Conservation (phyloP, 2,113 vertebrate species). For the Percina caprodes region DNA sequence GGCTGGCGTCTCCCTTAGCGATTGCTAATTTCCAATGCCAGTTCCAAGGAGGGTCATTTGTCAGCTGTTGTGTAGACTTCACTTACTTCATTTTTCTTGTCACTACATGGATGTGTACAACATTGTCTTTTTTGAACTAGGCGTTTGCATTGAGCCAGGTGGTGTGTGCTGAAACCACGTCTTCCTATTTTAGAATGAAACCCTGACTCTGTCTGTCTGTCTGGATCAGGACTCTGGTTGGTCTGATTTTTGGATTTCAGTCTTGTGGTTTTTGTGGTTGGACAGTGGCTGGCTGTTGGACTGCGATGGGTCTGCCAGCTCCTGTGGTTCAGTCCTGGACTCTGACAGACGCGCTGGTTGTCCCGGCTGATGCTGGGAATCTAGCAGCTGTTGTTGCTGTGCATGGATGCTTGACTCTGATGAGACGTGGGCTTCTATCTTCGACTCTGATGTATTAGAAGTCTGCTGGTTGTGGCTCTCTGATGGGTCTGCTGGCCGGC, state of each 20-base stretch:
- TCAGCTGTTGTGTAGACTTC: too few relatives aligned
- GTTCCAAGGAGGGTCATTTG: too few relatives aligned
- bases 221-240: constrained; percentile 6
- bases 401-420: not conserved
- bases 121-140: too few relatives aligned
- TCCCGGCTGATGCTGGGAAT: not conserved
- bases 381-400: not conserved
- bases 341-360: not conserved
- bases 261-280: not conserved
- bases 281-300: not conserved
- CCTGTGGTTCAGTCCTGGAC: not conserved
- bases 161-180: not conserved
- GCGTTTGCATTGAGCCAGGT: too few relatives aligned
- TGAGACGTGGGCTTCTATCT: not conserved
- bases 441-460: not conserved
- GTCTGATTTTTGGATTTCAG: not conserved
- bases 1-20: too few relatives aligned
- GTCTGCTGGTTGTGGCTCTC: not conserved
- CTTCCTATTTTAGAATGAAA: too few relatives aligned
- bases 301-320: not conserved
- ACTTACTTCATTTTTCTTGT: too few relatives aligned
- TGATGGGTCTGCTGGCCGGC: not conserved
- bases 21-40: too few relatives aligned
- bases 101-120: too few relatives aligned
- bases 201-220: not conserved